These are phyloP conservation scores for Glossophaga mutica DNA, from an alignment of 2,797 vertebrate genomes.

Conservation along the genomic window DNA sequence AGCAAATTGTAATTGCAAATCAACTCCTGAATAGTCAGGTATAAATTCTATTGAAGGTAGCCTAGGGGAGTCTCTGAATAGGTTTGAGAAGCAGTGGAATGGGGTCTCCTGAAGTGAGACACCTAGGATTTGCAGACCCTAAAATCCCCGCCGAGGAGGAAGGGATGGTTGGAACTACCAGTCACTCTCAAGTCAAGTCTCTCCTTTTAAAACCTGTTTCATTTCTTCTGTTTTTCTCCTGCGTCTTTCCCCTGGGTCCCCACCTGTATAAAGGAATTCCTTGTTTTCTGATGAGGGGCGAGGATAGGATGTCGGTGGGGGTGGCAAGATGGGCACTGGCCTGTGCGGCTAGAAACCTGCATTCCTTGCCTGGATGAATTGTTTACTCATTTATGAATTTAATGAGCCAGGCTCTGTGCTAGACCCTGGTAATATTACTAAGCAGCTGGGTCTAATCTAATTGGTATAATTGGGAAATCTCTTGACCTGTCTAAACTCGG, in stretches of 20 bases:
- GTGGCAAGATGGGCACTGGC: too few species aligned
- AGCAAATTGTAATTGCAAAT: constrained; percentile 5
- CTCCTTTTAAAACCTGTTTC: not conserved
- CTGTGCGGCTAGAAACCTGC: not conserved
- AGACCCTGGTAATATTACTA: not conserved
- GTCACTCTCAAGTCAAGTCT: not conserved
- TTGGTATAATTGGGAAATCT: not conserved
- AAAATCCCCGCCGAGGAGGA: not conserved
- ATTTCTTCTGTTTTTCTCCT: not conserved
- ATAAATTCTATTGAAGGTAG: not conserved
- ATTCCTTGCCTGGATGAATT: not conserved
- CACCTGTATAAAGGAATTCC: not conserved
- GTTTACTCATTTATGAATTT: not conserved
- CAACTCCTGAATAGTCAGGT: not conserved
- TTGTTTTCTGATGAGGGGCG: not conserved
- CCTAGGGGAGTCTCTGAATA: not conserved
- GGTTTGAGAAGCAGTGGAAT: not conserved
- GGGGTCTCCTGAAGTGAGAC: not conserved
- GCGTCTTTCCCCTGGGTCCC: not conserved
- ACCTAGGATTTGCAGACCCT: not conserved
- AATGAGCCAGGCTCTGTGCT: not conserved
- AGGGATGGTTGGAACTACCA: not conserved
- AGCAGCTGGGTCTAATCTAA: not conserved
- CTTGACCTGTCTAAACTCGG: not conserved
- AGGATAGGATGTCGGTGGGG: not conserved